phyloP scores from a whole-genome alignment of 2,113 vertebrate species.

The Hiodon tergisus region DNA sequence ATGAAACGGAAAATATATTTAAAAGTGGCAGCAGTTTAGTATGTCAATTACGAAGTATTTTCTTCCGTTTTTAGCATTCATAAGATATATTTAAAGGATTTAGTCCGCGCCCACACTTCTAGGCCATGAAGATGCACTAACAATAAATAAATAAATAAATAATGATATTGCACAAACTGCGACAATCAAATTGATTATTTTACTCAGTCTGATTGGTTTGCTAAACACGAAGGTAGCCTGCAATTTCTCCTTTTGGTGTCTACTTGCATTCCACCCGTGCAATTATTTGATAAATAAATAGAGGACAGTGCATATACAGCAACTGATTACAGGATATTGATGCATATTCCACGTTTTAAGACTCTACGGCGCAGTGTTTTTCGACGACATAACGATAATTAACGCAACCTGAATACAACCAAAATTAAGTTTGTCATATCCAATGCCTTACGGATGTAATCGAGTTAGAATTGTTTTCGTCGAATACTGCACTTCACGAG shows the following conservation, averaged over 20 bases:
- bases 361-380: neutral
- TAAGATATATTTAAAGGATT: neutral
- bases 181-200: slow-evolving; percentile 15
- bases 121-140: slow-evolving; percentile 6
- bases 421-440: no score
- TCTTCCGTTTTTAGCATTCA: neutral
- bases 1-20: neutral
- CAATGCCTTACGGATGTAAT: no score
- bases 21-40: neutral
- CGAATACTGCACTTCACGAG: no score
- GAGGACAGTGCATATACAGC: neutral
- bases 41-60: neutral
- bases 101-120: slow-evolving; percentile 10
- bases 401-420: no score
- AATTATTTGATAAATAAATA: slow-evolving; percentile 20
- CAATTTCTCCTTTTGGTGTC: neutral
- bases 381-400: no score
- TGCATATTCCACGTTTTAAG: neutral
- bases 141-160: slow-evolving; percentile 21
- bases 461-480: no score
- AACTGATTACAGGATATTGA: neutral
- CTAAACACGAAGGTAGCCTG: neutral
- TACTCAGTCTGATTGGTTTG: slow-evolving; percentile 10
- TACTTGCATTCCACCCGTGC: neutral
- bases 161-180: slow-evolving; percentile 17